These are phyloP conservation scores for Diogma glabrata DNA, from an alignment of 2,888 invertebrate species.

Conservation along the genomic window DNA sequence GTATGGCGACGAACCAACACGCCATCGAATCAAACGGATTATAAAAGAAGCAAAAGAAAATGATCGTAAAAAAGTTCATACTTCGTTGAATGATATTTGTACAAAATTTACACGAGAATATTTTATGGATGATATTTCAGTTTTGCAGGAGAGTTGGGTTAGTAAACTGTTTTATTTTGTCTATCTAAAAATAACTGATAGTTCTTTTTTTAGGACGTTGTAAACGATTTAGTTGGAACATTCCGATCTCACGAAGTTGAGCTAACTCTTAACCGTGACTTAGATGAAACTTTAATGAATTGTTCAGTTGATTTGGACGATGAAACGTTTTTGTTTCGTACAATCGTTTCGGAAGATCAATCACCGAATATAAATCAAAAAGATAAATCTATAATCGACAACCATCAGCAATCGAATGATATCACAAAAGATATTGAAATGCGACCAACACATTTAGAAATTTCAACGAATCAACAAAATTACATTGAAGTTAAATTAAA, in stretches of 20 bases:
- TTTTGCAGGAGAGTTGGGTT: neutral
- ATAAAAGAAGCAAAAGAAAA: slow-evolving; percentile 25
- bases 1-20: slow-evolving; percentile 41
- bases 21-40: slow-evolving; percentile 32
- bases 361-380: no score
- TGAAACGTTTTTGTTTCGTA: slow-evolving; percentile 33
- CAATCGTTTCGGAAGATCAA: slow-evolving; percentile 24
- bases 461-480: no score
- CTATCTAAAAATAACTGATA: neutral
- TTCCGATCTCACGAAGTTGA: slow-evolving; percentile 31
- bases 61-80: slow-evolving; percentile 25
- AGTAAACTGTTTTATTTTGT: neutral
- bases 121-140: neutral
- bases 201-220: slow-evolving; percentile 19
- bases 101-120: slow-evolving; percentile 19
- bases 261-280: slow-evolving; percentile 30
- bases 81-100: slow-evolving; percentile 27
- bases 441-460: no score
- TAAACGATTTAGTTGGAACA: slow-evolving; percentile 27
- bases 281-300: slow-evolving; percentile 28
- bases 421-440: no score
- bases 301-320: slow-evolving; percentile 28
- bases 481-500: no score
- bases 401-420: no score
- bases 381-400: no score